A percentile compares a stretch with the other conserved stretches of the same genome.
Conservation (phyloP, 1,140 invertebrate genomes). For the Penaeus vannamei region DNA sequence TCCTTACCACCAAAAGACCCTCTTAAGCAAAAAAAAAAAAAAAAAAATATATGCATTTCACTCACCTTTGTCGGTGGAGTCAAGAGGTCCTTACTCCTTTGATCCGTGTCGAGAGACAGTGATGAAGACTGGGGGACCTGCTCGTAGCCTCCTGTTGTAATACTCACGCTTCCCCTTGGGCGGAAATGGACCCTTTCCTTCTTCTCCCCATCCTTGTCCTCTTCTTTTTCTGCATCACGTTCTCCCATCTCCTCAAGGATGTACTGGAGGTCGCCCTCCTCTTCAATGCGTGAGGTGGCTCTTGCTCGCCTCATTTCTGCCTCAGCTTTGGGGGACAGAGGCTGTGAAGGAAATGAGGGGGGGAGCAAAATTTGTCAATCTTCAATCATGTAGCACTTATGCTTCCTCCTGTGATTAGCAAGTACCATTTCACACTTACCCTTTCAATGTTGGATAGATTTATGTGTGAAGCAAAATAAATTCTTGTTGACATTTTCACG, state of each 20-base stretch:
- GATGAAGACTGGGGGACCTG: conserved; percentile 3
- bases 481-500: too few relatives aligned
- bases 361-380: conserved; percentile 33
- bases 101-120: conserved; percentile 20
- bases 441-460: too few relatives aligned
- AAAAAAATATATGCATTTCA: too few relatives aligned
- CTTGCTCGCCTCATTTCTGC: conserved; percentile 52
- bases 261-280: conserved; percentile 64
- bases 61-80: conserved; percentile 52
- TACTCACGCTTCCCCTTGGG: neutral
- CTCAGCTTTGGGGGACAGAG: conserved; percentile 66
- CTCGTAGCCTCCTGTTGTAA: too few relatives aligned
- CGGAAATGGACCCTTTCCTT: conserved; percentile 18
- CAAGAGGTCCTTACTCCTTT: conserved; percentile 33
- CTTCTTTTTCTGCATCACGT: conserved; percentile 34
- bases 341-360: conserved; percentile 40
- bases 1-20: too few relatives aligned
- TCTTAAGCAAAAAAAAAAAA: too few relatives aligned
- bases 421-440: neutral
- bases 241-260: conserved; percentile 54
- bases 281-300: conserved; percentile 65
- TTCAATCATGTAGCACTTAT: conserved; percentile 8
- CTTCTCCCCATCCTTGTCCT: conserved; percentile 10
- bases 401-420: neutral
- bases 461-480: too few relatives aligned